Percentiles rank a stretch among this genome's conserved stretches.
Conservation (phyloP, 2,888 invertebrate species). For the Dolomedes plantarius region DNA sequence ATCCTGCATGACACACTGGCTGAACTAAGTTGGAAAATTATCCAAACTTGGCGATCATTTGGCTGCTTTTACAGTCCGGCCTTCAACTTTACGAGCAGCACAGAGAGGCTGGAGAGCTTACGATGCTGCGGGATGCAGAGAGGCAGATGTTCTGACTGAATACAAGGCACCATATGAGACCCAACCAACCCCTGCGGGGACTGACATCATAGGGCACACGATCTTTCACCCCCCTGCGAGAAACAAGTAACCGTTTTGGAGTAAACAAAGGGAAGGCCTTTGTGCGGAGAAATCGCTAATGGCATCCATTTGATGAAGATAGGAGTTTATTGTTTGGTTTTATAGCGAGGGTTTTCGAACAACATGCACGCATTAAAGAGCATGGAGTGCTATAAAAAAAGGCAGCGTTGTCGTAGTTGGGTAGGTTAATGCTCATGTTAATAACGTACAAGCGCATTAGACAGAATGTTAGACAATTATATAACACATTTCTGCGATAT, state of each 20-base stretch:
- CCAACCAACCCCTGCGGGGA: conserved; percentile 11
- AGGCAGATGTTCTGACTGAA: conserved; percentile 53
- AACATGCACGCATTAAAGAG: no score
- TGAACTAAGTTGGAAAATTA: no score
- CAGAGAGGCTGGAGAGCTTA: conserved; percentile 30
- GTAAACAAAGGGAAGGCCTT: conserved; percentile 49
- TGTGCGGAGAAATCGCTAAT: background rate
- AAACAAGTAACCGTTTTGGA: conserved; percentile 54
- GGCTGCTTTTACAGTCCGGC: background rate
- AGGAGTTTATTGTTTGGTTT: background rate
- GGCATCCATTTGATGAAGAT: background rate
- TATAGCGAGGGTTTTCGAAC: background rate
- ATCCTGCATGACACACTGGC: no score
- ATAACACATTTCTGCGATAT: no score
- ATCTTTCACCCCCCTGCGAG: background rate
- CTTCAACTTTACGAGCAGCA: background rate
- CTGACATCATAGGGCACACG: conserved; percentile 31
- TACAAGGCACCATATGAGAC: conserved; percentile 18
- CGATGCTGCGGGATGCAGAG: conserved; percentile 18
- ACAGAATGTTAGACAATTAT: no score
- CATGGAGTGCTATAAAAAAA: no score
- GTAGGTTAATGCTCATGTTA: no score
- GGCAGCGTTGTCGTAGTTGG: no score
- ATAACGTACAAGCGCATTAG: no score
- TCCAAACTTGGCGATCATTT: conserved; percentile 22